Evolutionary conservation across 2,888 invertebrate genomes (phyloP), one percentile per base, ranked within the genome.

Genomic region (Caenorhabditis angaria): DNA sequence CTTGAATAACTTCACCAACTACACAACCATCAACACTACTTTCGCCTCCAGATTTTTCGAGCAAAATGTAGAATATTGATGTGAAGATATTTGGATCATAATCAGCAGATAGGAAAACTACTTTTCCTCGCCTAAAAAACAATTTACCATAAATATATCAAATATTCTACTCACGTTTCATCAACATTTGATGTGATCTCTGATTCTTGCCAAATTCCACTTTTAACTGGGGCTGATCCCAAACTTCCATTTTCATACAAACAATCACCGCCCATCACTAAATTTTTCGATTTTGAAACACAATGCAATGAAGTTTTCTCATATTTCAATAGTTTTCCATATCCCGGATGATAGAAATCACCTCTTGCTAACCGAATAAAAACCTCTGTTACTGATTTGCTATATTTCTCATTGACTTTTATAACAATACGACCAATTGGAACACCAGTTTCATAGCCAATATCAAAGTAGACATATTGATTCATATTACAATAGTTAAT

Each of bases 401-500:
- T 72, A 29, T 58, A 50, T 2, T 27, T 12, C n/a, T 20, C 29
- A 25, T 72, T 61, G 61, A 72, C 22, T 50, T 72, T 58, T n/a
- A 72, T 35, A 4, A 72, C 28, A 14, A 72, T 61, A 58, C 72
- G 53, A 18, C 68, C 65, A 14, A 73, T 58, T 28, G 73, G 73
- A 0, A 69, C 68, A 27, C 73, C 68, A 0, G 62, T 68, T 27
- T 73, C 73, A 51, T 41, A 73, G 8, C 73, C 73, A 50, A 73
- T 59, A 29, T 73, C 73, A 35, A 73, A 61, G 29, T 65, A 73
- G 32, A 69, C 73, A 55, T 65, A 53, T 50, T 73, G 73, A 51
- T 65, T 68, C 73, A 73, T 56, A 28, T 73, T 65, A 60, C 73
- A 73, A 47, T 73, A 73, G 47, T 54, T 61, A 29, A 65, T 59